phyloP scores from a whole-genome alignment of 2,113 vertebrate genomes.

The Bufo bufo region DNA sequence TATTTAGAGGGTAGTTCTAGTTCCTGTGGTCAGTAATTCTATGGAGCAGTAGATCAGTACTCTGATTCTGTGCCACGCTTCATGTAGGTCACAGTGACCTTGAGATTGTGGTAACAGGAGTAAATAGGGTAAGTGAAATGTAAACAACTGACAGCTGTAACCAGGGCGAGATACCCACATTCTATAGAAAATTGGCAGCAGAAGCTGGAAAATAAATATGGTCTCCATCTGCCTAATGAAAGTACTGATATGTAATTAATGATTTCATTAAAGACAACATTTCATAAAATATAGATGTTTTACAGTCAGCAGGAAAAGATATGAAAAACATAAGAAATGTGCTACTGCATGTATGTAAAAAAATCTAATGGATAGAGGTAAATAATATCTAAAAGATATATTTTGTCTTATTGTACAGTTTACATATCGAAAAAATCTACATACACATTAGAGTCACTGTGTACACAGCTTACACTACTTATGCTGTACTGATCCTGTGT shows the following conservation, averaged over 20 bases:
- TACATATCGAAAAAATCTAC: too few species aligned
- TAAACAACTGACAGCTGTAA: not conserved
- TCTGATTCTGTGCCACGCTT: too few species aligned
- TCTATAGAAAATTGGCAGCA: constrained; percentile 13
- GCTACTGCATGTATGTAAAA: too few species aligned
- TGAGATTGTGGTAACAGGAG: not conserved
- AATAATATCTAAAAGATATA: too few species aligned
- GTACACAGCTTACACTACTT: not conserved
- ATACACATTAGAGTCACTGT: not conserved
- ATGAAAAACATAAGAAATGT: too few species aligned
- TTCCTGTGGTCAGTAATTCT: too few species aligned
- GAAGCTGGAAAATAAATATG: constrained; percentile 21
- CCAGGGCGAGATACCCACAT: not conserved
- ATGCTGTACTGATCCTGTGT: not conserved
- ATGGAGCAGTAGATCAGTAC: too few species aligned
- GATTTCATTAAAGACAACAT: not conserved
- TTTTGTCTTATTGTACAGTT: not conserved
- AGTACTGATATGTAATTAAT: constrained; percentile 4
- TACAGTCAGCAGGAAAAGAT: not conserved
- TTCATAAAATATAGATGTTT: not conserved
- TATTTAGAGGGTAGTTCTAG: too few species aligned
- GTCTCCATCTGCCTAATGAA: constrained; percentile 28
- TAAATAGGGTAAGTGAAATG: not conserved
- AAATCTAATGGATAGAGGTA: too few species aligned
- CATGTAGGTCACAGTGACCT: constrained; percentile 3